A percentile compares a stretch with the other conserved stretches of the same genome.
Evolutionary conservation across 2,113 vertebrate genomes (phyloP).

Genomic region (Barbus barbus): DNA sequence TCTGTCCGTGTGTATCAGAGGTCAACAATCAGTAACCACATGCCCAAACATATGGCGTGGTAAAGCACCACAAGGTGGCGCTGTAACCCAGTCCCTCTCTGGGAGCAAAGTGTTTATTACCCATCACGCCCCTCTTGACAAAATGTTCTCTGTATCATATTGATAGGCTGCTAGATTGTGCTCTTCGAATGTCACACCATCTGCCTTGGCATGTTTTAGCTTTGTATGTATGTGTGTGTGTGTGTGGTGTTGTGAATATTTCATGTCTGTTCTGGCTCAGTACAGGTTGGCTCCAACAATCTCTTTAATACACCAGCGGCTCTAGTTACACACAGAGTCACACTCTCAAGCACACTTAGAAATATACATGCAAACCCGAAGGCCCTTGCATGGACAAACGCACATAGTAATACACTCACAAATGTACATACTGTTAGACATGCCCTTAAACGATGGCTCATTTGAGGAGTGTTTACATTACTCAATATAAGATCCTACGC

Average conservation of each 20-base stretch:
- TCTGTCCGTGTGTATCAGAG: conserved; percentile 22
- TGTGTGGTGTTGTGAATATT: conserved; percentile 45
- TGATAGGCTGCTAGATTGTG: conserved; percentile 62
- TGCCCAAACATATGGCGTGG: not conserved
- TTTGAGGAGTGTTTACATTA: conserved; percentile 21
- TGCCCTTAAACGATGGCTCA: not conserved
- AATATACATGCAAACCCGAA: not conserved
- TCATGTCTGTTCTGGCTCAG: conserved; percentile 36
- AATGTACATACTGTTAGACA: not conserved
- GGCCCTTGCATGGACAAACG: not conserved
- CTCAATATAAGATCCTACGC: not conserved
- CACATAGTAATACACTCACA: not conserved
- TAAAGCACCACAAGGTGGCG: conserved; percentile 66
- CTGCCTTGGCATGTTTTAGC: conserved; percentile 60
- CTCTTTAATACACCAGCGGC: conserved; percentile 10
- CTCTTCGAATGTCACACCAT: conserved; percentile 70
- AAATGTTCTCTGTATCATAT: conserved; percentile 60
- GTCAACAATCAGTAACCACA: conserved; percentile 12
- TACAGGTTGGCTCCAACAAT: conserved; percentile 25
- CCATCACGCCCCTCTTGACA: conserved; percentile 46
- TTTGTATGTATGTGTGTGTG: conserved; percentile 38
- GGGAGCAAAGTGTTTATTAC: conserved; percentile 51
- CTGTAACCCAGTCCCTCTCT: conserved; percentile 64
- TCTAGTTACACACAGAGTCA: conserved; percentile 16
- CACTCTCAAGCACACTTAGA: not conserved